A percentile compares a stretch with the other conserved stretches of the same genome.
phyloP scores from a whole-genome alignment of 2,888 invertebrate genomes.

The Stenichneumon culpator region DNA sequence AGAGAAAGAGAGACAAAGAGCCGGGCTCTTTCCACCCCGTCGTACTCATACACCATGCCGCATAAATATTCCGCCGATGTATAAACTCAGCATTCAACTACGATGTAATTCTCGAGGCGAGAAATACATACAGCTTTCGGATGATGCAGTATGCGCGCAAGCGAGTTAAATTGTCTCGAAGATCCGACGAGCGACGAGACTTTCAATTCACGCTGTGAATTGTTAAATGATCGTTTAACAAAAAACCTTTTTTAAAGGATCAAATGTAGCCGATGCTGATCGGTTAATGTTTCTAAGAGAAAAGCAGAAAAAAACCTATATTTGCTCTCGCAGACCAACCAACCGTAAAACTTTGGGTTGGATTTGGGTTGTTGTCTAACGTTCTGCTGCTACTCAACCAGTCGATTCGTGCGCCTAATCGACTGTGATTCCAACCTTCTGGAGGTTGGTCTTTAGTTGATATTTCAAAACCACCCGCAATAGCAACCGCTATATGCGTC shows the following conservation, averaged over 20 bases:
- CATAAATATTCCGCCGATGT: constrained; percentile 69
- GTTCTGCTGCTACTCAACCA: no score
- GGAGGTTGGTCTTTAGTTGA: no score
- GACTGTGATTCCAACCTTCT: no score
- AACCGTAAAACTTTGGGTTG: no score
- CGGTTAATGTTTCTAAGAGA: no score
- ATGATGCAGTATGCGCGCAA: constrained; percentile 14
- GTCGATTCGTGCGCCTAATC: no score
- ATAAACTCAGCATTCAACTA: constrained; percentile 35
- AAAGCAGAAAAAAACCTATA: no score
- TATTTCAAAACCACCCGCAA: no score
- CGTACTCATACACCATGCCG: constrained; percentile 46
- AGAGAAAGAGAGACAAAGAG: neutral
- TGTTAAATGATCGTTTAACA: neutral
- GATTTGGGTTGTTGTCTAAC: no score
- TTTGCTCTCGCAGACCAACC: no score
- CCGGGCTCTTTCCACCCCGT: constrained; percentile 49
- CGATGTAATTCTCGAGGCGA: constrained; percentile 32
- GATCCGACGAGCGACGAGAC: constrained; percentile 2
- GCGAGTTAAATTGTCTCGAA: constrained; percentile 41
- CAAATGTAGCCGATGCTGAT: no score
- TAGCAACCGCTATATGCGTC: no score
- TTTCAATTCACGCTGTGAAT: neutral
- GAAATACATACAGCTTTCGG: constrained; percentile 35
- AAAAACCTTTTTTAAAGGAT: neutral